phyloP scores from a whole-genome alignment of 2,888 invertebrate species.

The Drosophila affinis region DNA sequence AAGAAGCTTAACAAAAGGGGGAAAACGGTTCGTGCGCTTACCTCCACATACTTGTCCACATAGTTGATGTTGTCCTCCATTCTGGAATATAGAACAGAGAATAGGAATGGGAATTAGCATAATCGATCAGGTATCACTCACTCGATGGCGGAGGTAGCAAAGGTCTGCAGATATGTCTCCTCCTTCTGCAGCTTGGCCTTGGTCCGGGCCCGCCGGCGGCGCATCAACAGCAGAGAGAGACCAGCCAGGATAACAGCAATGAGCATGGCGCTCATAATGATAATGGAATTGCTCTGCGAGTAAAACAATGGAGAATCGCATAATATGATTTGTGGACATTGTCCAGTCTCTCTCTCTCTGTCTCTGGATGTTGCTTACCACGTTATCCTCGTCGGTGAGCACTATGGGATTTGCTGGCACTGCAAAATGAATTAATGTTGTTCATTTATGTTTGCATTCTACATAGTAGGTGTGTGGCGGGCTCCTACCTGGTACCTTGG shows the following conservation, averaged over 20 bases:
- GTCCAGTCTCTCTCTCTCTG: no score
- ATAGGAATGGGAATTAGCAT: not conserved
- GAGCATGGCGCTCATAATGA: constrained; percentile 57
- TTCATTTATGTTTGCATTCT: not conserved
- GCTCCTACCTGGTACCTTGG: constrained; percentile 68
- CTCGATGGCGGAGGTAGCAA: constrained; percentile 55
- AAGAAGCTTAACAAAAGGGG: not conserved
- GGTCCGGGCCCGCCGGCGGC: constrained; percentile 46
- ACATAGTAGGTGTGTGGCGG: no score
- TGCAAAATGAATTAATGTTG: constrained; percentile 16
- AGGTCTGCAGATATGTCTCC: constrained; percentile 63
- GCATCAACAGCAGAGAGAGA: constrained; percentile 44
- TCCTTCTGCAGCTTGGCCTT: constrained; percentile 60
- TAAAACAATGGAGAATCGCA: not conserved
- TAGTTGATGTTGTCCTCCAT: constrained; percentile 86
- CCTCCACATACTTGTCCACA: constrained; percentile 86
- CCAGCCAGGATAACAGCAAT: constrained; percentile 48
- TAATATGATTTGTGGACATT: no score
- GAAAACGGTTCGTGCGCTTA: constrained; percentile 60
- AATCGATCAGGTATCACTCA: constrained; percentile 42
- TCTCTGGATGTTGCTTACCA: constrained; percentile 37
- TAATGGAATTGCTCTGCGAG: constrained; percentile 56
- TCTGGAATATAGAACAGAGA: constrained; percentile 47
- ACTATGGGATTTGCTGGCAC: constrained; percentile 54
- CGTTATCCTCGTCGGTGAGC: constrained; percentile 38